These are phyloP conservation scores for Watsonalla cultraria DNA, from an alignment of 2,888 invertebrate genomes.

Conservation along the genomic window DNA sequence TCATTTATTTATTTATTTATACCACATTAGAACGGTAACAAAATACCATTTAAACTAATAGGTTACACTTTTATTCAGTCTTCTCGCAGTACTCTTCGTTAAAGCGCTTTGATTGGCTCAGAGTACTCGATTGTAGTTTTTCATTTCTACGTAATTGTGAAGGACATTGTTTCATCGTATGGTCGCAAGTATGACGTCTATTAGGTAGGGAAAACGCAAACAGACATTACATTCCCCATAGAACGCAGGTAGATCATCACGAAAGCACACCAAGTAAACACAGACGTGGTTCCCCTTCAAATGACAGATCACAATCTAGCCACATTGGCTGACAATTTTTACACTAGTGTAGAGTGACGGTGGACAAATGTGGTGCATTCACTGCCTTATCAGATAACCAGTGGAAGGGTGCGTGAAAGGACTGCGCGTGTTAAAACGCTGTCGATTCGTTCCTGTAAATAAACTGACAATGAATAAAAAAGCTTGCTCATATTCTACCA, in stretches of 20 bases:
- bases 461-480: constrained; percentile 66
- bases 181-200: background rate
- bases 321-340: constrained; percentile 74
- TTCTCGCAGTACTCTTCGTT: no score
- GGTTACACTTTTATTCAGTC: no score
- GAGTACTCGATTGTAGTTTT: no score
- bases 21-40: no score
- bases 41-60: no score
- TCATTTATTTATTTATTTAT: constrained; percentile 11
- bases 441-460: constrained; percentile 70
- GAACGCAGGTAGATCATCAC: constrained; percentile 4
- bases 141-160: no score
- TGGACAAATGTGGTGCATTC: constrained; percentile 75
- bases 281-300: constrained; percentile 44
- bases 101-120: no score
- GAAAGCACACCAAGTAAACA: constrained; percentile 26
- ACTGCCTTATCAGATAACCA: constrained; percentile 69
- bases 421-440: constrained; percentile 60
- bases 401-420: constrained; percentile 69
- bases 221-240: background rate
- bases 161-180: constrained; percentile 6
- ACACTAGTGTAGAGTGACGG: constrained; percentile 67
- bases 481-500: constrained; percentile 44
- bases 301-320: constrained; percentile 72
- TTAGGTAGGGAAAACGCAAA: no score